Base-by-base conservation (phyloP, 2,113 vertebrate genomes). In the Sceloporus tristichus region DNA sequence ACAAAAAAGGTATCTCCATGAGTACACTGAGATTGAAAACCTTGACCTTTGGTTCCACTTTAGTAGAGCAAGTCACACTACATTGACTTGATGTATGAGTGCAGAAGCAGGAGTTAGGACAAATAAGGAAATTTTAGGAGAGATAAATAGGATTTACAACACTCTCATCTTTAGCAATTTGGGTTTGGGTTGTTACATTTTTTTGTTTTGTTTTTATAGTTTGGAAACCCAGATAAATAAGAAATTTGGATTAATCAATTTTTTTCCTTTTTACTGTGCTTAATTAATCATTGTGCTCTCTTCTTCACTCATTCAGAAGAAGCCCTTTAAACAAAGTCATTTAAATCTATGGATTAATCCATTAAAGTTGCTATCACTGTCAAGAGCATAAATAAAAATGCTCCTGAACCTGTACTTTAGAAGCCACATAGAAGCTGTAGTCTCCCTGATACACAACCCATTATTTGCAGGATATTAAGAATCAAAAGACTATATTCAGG, bases 181-280 rank as follows among this genome's bases (percentile, higher is more conserved):
- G 38, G 89, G 59, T 62, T 62, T 62, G 59, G 13, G 59, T 14
- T 48, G 48, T 48, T 48, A 7, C 34, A 34, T 34, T 34, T 34
- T 5, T 48, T 5, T 48, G 48, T 48, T 7, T 48, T 5, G 82
- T 3, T 4, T 91, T 42, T 91, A 92, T 89, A 87, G 88, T 94
- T 95, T 94, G 86, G 21, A 94, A 93, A 81, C 82, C 91, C 42
- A 90, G 89, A 93, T 87, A 93, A 94, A 94, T 92, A 91, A 89
- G 88, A 88, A 90, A 81, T 91, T 95, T 90, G 85, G 86, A 86
- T 93, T 92, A 34, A 92, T 94, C 90, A 82, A 84, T 92, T 94
- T 88, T 81, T 92, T 86, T 83, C 88, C 92, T 92, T 94, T n/a
- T 95, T 89, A 91, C 93, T 91, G 75, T 78, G 65, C 34, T 77